Base-by-base conservation (phyloP, 2,113 vertebrate genomes). In the Nicator chloris region DNA sequence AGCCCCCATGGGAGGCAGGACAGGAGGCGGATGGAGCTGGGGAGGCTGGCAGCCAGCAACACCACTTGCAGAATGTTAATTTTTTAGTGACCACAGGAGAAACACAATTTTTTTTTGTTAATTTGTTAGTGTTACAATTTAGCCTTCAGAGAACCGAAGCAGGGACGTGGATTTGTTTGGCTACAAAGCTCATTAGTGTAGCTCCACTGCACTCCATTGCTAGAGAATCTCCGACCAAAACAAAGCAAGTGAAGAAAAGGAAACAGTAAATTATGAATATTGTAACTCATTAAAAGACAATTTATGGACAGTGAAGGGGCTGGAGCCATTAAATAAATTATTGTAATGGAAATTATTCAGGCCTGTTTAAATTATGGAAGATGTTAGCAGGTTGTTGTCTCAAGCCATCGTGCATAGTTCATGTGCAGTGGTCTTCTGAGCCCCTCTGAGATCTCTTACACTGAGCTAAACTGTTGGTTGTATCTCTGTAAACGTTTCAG, bases 291-390 rank as follows among this genome's bases (percentile, higher is more conserved):
- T 91, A 90, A 86, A 93, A 85, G 77, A 66, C 87, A 89, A 80
- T 95, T 96, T 95, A 76, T 86, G 76, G 81, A 68, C 81, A 87
- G 47, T 12, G 70, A 71, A 93, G 69, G 50, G 91, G 49, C 65
- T 86, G 85, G 54, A 93, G 33, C 17, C 0, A 0, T 60, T 94
- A 72, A 86, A 96, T 92, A 90, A 93, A 88, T 97, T 92, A 95
- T 86, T 94, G 45, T 73, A 71, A 53, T 44, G 78, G 87, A 69
- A 94, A 93, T 88, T 88, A 90, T 89, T 93, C 82, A 72, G n/a
- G 53, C 68, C 39, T 61, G 35, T 90, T 95, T 93, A 64, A 96
- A 91, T 93, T 89, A 75, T 50, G 57, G 88, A 91, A 90, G 88
- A 87, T 71, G 72, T 31, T 80, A 57, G 4, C 21, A 70, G 61